Conservation (phyloP, 2,797 vertebrate species). For the Eptatretus atami region DNA sequence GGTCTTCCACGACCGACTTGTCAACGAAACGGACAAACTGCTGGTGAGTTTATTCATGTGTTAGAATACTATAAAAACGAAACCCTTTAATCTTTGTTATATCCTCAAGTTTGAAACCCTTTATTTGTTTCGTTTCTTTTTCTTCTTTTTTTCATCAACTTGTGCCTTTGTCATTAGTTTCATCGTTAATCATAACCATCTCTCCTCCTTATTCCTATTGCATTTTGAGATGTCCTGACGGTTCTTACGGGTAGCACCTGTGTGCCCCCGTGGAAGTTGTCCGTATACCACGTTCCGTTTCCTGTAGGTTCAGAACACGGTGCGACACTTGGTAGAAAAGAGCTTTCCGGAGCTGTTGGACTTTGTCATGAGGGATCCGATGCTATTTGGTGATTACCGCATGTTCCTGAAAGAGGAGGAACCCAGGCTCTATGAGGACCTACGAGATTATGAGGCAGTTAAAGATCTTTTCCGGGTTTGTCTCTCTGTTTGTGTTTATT, state of each 20-base stretch:
- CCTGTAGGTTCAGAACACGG: constrained; percentile 38
- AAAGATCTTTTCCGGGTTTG: constrained; percentile 63
- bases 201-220: too few species aligned
- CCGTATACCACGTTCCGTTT: neutral
- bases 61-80: too few species aligned
- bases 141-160: too few species aligned
- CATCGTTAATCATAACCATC: too few species aligned
- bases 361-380: constrained; percentile 34
- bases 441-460: constrained; percentile 53
- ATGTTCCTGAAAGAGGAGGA: constrained; percentile 35
- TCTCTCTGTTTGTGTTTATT: neutral
- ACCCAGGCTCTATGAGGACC: constrained; percentile 46
- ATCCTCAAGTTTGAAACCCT: too few species aligned
- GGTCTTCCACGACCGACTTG: constrained; percentile 70
- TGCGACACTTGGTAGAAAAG: constrained; percentile 24
- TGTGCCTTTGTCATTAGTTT: too few species aligned
- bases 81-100: too few species aligned
- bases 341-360: constrained; percentile 32
- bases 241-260: too few species aligned
- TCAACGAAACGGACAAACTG: constrained; percentile 42
- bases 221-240: too few species aligned
- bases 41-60: constrained; percentile 20
- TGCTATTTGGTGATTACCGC: constrained; percentile 76
- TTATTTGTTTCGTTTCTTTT: too few species aligned
- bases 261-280: too few species aligned